These are phyloP conservation scores for Sphaeramia orbicularis DNA, from an alignment of 2,797 vertebrate genomes.

Conservation along the genomic window DNA sequence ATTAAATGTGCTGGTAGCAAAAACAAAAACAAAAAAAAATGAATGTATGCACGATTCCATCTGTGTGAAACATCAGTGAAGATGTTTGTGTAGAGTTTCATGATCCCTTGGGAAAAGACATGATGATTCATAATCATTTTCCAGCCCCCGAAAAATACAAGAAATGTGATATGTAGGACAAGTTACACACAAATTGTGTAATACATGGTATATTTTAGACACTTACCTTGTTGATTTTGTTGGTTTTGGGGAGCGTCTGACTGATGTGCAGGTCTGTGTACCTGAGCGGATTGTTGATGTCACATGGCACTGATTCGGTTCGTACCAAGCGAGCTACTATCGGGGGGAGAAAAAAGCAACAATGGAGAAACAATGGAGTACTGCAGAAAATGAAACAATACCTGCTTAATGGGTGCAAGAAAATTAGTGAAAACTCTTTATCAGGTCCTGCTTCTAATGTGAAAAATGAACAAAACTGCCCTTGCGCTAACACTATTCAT, in stretches of 20 bases:
- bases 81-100: slow-evolving; percentile 54
- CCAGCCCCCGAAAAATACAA: slow-evolving; percentile 26
- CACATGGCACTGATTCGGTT: slow-evolving; percentile 98
- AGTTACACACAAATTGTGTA: slow-evolving; percentile 21
- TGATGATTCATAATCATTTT: slow-evolving; percentile 59
- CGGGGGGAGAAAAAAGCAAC: neutral
- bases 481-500: slow-evolving; percentile 28
- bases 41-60: slow-evolving; percentile 57
- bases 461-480: slow-evolving; percentile 47
- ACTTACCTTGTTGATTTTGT: slow-evolving; percentile 98
- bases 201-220: slow-evolving; percentile 10
- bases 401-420: slow-evolving; percentile 13
- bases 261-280: slow-evolving; percentile 98
- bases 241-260: slow-evolving; percentile 99
- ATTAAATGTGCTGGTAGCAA: slow-evolving; percentile 30
- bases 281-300: slow-evolving; percentile 99
- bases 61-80: slow-evolving; percentile 54
- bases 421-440: slow-evolving; percentile 50
- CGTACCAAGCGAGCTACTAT: slow-evolving; percentile 94
- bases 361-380: slow-evolving; percentile 29
- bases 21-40: slow-evolving; percentile 40
- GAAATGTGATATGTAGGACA: slow-evolving; percentile 37
- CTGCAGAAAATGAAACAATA: slow-evolving; percentile 34
- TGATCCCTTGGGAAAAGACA: slow-evolving; percentile 49
- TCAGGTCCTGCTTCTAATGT: slow-evolving; percentile 38